phyloP scores from a whole-genome alignment of 2,797 vertebrate species.

The Natrix natrix region DNA sequence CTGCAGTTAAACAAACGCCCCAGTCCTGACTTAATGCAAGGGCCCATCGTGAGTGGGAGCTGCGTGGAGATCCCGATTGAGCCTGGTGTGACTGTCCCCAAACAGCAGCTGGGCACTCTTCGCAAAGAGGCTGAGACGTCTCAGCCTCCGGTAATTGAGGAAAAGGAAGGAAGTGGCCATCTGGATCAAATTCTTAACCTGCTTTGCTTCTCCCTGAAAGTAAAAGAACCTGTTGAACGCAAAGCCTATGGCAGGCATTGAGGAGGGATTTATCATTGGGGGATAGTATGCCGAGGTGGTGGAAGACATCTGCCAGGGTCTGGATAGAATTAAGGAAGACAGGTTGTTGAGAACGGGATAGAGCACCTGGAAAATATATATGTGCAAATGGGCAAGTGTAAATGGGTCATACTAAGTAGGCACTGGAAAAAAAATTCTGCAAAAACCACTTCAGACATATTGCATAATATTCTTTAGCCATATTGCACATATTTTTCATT shows the following conservation, averaged over 20 bases:
- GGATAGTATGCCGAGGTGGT: neutral
- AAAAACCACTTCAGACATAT: neutral
- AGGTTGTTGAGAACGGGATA: neutral
- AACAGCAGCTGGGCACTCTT: conserved; percentile 25
- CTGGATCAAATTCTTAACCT: conserved; percentile 1
- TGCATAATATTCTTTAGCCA: neutral
- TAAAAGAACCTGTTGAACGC: neutral
- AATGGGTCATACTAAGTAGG: neutral
- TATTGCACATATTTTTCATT: neutral
- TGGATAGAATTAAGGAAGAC: neutral
- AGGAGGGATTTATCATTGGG: neutral
- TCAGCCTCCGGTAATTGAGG: conserved; percentile 34
- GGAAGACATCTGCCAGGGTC: neutral
- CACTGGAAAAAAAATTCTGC: neutral
- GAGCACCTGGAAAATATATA: neutral
- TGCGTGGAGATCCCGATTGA: conserved; percentile 14
- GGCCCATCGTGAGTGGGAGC: conserved; percentile 4
- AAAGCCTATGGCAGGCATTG: neutral
- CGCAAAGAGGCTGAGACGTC: conserved; percentile 31
- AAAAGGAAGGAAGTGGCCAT: neutral
- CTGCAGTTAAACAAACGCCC: conserved; percentile 10
- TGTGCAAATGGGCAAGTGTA: neutral
- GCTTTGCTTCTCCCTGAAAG: neutral
- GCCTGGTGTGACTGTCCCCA: conserved; percentile 10
- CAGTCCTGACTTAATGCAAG: conserved; percentile 1